Conservation (phyloP, 2,888 invertebrate genomes). For the Gastrophysa polygoni region DNA sequence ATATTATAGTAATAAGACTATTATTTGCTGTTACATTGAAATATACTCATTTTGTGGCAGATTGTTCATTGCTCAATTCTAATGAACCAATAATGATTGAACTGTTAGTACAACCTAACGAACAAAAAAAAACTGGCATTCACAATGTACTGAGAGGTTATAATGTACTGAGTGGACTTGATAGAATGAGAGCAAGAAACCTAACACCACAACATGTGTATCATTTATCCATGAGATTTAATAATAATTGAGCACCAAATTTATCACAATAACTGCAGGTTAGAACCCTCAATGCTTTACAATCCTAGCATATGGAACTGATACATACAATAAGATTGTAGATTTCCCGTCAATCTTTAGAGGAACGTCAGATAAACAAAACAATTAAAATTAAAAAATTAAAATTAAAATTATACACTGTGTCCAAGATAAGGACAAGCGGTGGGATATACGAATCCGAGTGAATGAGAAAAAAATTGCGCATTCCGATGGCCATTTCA, state of each 20-base stretch:
- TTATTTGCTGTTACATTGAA: neutral
- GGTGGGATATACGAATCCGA: too few relatives aligned
- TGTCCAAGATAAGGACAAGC: too few relatives aligned
- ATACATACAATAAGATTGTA: neutral
- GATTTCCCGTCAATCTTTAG: neutral
- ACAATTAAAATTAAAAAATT: too few relatives aligned
- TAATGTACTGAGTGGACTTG: too few relatives aligned
- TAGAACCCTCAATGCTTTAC: neutral
- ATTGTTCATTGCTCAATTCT: neutral
- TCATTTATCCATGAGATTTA: constrained; percentile 32
- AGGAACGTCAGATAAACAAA: too few relatives aligned
- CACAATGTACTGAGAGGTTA: too few relatives aligned
- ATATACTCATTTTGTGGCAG: neutral
- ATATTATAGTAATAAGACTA: neutral
- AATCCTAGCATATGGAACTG: neutral
- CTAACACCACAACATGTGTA: constrained; percentile 12
- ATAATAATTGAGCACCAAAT: constrained; percentile 40
- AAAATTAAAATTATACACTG: too few relatives aligned
- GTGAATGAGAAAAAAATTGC: too few relatives aligned
- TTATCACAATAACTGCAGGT: constrained; percentile 33
- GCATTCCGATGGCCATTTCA: too few relatives aligned
- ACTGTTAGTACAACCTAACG: too few relatives aligned
- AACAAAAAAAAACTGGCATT: too few relatives aligned
- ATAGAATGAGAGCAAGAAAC: constrained; percentile 8
- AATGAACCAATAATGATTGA: neutral